Conservation (phyloP, 2,888 invertebrate genomes). For the Leistus spinibarbis region DNA sequence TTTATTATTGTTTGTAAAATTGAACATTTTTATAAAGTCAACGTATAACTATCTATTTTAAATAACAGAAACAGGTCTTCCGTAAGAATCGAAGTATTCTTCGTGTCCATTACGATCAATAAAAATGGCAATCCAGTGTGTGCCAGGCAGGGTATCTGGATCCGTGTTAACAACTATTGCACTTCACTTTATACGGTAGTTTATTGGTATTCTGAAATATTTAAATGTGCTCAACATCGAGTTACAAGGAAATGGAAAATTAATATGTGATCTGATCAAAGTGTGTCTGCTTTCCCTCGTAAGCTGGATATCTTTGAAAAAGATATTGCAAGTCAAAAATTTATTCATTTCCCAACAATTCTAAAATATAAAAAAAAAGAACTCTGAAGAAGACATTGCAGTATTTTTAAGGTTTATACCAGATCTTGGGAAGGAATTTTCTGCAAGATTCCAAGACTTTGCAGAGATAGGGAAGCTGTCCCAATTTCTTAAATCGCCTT, state of each 20-base stretch:
- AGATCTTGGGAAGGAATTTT: conserved; percentile 47
- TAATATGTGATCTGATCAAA: conserved; percentile 45
- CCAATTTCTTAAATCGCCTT: conserved; percentile 35
- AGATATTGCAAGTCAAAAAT: conserved; percentile 42
- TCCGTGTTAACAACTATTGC: no score
- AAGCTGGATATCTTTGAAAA: conserved; percentile 44
- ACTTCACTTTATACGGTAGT: no score
- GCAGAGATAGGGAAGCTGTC: neutral
- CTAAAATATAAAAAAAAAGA: conserved; percentile 45
- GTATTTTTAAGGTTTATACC: no score
- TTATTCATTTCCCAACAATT: conserved; percentile 47
- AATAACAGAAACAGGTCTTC: no score
- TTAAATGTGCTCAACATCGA: conserved; percentile 43
- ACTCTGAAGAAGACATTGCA: conserved; percentile 47
- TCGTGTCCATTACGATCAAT: no score
- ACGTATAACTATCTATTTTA: no score
- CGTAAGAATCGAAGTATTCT: no score
- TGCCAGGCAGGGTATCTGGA: no score
- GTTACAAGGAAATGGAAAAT: conserved; percentile 43
- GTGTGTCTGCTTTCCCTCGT: conserved; percentile 42
- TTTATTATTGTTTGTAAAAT: no score
- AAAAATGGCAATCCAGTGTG: no score
- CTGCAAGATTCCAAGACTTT: conserved; percentile 44
- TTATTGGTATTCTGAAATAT: conserved; percentile 34
- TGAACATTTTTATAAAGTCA: no score